These are phyloP conservation scores for Oryctes rhinoceros DNA, from an alignment of 1,140 invertebrate species.

Conservation along the genomic window DNA sequence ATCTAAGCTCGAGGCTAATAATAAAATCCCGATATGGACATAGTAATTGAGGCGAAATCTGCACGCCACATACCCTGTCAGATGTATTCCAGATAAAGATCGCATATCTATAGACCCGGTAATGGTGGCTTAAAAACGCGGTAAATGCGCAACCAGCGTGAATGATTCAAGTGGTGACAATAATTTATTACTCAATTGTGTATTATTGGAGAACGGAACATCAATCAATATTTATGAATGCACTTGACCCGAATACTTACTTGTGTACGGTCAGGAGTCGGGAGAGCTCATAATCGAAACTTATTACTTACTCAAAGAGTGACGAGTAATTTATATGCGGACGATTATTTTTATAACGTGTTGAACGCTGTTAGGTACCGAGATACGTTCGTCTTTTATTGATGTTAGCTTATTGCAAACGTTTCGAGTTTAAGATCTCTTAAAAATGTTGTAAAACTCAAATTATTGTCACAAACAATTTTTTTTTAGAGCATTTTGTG, in stretches of 20 bases:
- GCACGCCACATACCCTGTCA: neutral
- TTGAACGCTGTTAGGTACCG: neutral
- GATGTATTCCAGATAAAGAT: neutral
- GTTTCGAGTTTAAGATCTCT: too few species aligned
- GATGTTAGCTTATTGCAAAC: too few species aligned
- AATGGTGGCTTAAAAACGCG: neutral
- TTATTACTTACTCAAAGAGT: neutral
- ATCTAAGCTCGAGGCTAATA: conserved; percentile 8
- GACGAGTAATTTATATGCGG: neutral
- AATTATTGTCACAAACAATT: too few species aligned
- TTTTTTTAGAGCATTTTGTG: too few species aligned
- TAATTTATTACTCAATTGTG: neutral
- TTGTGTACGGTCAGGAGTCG: neutral
- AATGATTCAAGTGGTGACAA: neutral
- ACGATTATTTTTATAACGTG: neutral
- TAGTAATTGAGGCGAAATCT: neutral
- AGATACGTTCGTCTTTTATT: too few species aligned
- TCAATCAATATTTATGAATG: conserved; percentile 15
- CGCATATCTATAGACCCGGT: neutral
- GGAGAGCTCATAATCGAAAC: neutral
- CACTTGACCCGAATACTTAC: neutral
- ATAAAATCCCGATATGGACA: neutral
- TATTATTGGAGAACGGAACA: neutral
- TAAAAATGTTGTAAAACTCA: too few species aligned
- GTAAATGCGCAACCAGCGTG: neutral